These are phyloP conservation scores for Ctenopoma kingsleyae DNA, from an alignment of 2,797 vertebrate species.

Conservation along the genomic window DNA sequence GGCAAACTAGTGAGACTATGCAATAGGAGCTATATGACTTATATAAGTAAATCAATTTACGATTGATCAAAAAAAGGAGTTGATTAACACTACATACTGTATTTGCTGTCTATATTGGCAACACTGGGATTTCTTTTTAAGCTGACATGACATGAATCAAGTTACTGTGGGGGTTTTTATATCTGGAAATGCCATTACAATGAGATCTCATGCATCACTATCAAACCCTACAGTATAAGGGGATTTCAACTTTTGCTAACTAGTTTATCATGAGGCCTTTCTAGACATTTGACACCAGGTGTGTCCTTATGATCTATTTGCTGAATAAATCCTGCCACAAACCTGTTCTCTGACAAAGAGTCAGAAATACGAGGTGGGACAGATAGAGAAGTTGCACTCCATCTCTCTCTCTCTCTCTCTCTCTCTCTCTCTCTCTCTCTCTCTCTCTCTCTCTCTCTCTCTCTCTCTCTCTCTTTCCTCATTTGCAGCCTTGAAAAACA, in stretches of 20 bases:
- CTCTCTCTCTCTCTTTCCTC: constrained; percentile 50
- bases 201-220: constrained; percentile 19
- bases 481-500: constrained; percentile 76
- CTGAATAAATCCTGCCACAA: constrained; percentile 40
- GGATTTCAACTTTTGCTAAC: constrained; percentile 23
- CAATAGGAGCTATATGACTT: not conserved
- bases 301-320: constrained; percentile 25
- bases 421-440: constrained; percentile 34
- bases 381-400: constrained; percentile 59
- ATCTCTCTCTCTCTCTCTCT: constrained; percentile 43
- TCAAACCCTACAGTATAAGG: constrained; percentile 22
- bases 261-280: constrained; percentile 26
- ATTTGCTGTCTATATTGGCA: constrained; percentile 1
- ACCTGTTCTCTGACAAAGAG: constrained; percentile 34
- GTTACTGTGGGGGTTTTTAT: constrained; percentile 16
- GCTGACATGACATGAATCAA: not conserved
- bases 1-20: constrained; percentile 4
- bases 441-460: too few relatives aligned
- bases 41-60: not conserved
- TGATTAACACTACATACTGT: constrained; percentile 15
- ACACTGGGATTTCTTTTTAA: constrained; percentile 26
- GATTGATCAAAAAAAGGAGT: constrained; percentile 13
- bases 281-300: constrained; percentile 29
- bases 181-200: constrained; percentile 42
- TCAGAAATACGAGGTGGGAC: constrained; percentile 43